Conservation (phyloP, 2,113 vertebrate species). For the Plestiodon gilberti region DNA sequence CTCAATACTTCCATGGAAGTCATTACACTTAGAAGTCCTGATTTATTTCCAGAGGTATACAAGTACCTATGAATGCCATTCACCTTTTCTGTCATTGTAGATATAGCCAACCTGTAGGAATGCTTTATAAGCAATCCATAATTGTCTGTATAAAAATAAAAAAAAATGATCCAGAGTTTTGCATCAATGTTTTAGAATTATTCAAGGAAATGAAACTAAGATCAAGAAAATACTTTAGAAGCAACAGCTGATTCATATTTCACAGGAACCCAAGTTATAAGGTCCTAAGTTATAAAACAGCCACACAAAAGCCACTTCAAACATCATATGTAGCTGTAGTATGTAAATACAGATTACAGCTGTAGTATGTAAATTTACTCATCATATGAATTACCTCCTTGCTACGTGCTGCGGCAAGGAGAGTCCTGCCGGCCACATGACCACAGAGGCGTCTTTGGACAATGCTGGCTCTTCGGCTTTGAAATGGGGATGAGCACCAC, state of each 20-base stretch:
- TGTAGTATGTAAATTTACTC: background rate
- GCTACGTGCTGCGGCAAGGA: too few relatives aligned
- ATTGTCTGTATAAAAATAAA: background rate
- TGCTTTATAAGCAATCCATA: background rate
- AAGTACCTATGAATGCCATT: background rate
- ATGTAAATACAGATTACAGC: too few relatives aligned
- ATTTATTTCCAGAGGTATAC: background rate
- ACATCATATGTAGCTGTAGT: background rate
- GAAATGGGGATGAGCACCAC: too few relatives aligned
- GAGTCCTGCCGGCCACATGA: too few relatives aligned
- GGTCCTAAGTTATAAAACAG: background rate
- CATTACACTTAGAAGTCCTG: background rate
- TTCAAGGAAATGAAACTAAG: too few relatives aligned
- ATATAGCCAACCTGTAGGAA: background rate
- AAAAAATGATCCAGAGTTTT: background rate
- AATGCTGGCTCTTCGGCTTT: too few relatives aligned
- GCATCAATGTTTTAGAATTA: constrained; percentile 5
- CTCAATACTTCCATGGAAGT: background rate
- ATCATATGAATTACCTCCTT: background rate
- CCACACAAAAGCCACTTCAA: background rate
- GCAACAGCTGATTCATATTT: too few relatives aligned
- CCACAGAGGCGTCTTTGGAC: too few relatives aligned
- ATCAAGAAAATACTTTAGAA: too few relatives aligned
- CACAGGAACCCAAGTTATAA: too few relatives aligned
- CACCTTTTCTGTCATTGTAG: background rate